Evolutionary conservation across 37 sponge, comb jelly and placozoan genomes (phyloP), one percentile per base, ranked within the genome.

Genomic region (Tethya wilhelma): DNA sequence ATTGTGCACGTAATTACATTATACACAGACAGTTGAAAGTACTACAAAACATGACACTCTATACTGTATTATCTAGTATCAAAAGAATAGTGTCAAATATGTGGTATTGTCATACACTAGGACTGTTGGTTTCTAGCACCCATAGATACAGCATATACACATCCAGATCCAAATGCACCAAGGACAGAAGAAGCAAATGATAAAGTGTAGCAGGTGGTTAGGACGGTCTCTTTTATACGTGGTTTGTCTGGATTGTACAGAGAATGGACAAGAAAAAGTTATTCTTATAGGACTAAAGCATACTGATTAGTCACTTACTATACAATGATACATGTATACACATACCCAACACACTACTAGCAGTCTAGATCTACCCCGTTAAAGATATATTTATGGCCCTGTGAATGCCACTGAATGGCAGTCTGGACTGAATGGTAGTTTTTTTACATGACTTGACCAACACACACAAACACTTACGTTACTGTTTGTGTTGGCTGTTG

Each of bases 131-230:
- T 33, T 32, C 65, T 38, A 79, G 33, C 68, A 79, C 25, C 79
- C 68, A 45, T 66, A 65, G 38, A 79, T 45, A 44, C 79, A 77
- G 44, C 77, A 79, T 1, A 79, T 26, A 8, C 23, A 30, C 23
- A 79, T n/a, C 79, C 79, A 79, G 2, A 79, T 39, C 5, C 65
- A 66, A 22, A 79, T 66, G 38, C 56, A 79, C 36, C 34, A 31
- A 11, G 67, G 67, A 36, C 66, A 79, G 67, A 79, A 67, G 68
- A 79, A 66, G 17, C 42, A 38, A 68, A 79, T 79, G 67, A 79
- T 66, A n/a, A 41, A 79, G 79, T 79, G 79, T 12, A 79, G 67
- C 5, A 79, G 33, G 68, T 79, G 79, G 65, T 66, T 79, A 34
- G 67, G 49, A 28, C 11, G 29, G 32, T 66, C 68, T 1, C 33